phyloP scores from a whole-genome alignment of 2,888 invertebrate genomes.

The Euzetes globulus region DNA sequence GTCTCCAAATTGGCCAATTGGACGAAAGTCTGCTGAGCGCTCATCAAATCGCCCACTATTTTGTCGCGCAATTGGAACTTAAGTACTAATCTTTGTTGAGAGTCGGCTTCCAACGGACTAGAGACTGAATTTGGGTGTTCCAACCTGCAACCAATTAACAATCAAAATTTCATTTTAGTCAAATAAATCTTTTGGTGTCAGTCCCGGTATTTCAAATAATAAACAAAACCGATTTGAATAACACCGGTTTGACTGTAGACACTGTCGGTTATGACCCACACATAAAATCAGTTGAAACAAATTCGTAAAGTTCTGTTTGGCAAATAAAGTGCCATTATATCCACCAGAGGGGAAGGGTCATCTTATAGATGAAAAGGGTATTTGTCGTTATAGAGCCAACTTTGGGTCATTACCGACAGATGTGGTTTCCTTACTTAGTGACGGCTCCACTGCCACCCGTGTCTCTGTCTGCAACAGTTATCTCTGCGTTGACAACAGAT shows the following conservation, averaged over 20 bases:
- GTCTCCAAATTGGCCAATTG: conserved; percentile 60
- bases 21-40: conserved; percentile 66
- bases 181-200: background rate
- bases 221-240: conserved; percentile 8
- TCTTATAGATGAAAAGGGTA: too few species aligned
- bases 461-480: conserved; percentile 83
- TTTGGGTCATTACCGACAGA: too few species aligned
- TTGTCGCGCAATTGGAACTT: conserved; percentile 71
- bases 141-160: conserved; percentile 56
- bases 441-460: conserved; percentile 63
- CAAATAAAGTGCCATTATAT: too few species aligned
- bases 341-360: too few species aligned
- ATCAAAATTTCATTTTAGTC: background rate
- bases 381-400: too few species aligned
- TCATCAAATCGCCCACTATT: conserved; percentile 58
- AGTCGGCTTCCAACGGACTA: conserved; percentile 69
- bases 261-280: too few species aligned
- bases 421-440: conserved; percentile 49
- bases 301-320: too few species aligned
- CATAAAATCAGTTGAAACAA: too few species aligned
- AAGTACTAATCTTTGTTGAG: conserved; percentile 75
- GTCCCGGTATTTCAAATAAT: background rate
- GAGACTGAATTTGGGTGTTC: conserved; percentile 63
- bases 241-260: background rate
- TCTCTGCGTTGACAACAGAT: conserved; percentile 66